phyloP scores from a whole-genome alignment of 2,888 invertebrate genomes.

The Drosophila atripex region DNA sequence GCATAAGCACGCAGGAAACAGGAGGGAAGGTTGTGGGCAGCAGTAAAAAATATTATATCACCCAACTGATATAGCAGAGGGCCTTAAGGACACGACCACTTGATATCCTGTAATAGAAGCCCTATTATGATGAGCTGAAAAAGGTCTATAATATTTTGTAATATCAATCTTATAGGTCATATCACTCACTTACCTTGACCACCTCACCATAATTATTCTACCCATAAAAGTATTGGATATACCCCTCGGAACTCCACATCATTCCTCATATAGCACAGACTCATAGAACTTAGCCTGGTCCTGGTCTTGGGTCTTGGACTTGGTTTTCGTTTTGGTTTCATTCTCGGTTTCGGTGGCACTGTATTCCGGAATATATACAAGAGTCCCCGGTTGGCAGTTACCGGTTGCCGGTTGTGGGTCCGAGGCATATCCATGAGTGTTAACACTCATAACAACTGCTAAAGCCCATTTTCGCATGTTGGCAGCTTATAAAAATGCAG shows the following conservation, averaged over 20 bases:
- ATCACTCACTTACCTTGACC: too few relatives aligned
- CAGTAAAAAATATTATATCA: conserved; percentile 66
- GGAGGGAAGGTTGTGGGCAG: conserved; percentile 16
- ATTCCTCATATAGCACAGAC: conserved; percentile 33
- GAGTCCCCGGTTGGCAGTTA: conserved; percentile 38
- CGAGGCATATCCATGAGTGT: conserved; percentile 65
- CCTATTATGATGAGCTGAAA: neutral
- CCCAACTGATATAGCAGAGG: conserved; percentile 55
- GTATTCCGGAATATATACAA: conserved; percentile 28
- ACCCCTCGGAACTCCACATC: neutral
- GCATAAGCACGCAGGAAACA: conserved; percentile 44
- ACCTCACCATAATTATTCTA: neutral
- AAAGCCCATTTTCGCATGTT: conserved; percentile 82
- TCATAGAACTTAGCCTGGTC: conserved; percentile 7
- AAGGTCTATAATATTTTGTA: too few relatives aligned
- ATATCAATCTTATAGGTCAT: too few relatives aligned
- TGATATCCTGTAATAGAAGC: conserved; percentile 12
- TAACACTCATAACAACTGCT: conserved; percentile 81
- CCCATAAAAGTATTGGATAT: neutral
- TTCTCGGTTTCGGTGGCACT: conserved; percentile 52
- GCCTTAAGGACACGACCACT: neutral
- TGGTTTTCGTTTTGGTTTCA: conserved; percentile 47
- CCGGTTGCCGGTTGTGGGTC: conserved; percentile 59
- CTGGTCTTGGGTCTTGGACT: conserved; percentile 11
- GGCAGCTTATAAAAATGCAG: conserved; percentile 81